A percentile compares a stretch with the other conserved stretches of the same genome.
Evolutionary conservation across 2,113 vertebrate genomes (phyloP).

Genomic region (Pogonocichla stellata): DNA sequence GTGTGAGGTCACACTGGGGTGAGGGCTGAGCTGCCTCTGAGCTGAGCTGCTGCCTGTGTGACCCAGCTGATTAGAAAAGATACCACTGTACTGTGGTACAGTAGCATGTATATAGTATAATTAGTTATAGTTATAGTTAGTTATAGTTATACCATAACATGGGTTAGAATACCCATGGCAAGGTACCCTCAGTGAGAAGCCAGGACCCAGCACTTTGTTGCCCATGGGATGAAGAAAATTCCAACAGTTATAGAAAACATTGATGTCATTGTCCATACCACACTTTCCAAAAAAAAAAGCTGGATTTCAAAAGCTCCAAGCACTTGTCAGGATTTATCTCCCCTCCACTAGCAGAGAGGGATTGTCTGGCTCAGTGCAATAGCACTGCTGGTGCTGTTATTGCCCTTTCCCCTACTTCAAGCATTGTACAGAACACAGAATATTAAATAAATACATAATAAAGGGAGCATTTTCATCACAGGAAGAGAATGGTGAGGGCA

Average conservation of each 20-base stretch:
- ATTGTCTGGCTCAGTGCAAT: background rate
- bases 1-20: background rate
- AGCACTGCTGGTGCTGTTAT: background rate
- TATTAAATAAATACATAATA: background rate
- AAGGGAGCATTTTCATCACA: background rate
- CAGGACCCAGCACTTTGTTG: background rate
- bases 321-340: background rate
- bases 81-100: rapidly evolving
- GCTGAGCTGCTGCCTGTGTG: background rate
- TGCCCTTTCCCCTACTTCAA: background rate
- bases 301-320: background rate
- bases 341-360: background rate
- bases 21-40: background rate
- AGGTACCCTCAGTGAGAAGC: background rate
- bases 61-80: background rate
- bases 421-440: background rate
- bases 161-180: background rate
- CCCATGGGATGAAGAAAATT: background rate
- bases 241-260: background rate
- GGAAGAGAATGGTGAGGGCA: background rate
- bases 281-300: background rate
- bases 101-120: too few relatives aligned
- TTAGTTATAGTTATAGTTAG: too few relatives aligned
- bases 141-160: too few relatives aligned
- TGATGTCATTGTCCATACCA: background rate